Evolutionary conservation across 2,113 vertebrate genomes (phyloP), one percentile per base, ranked within the genome.

Genomic region (Furnarius figulus): DNA sequence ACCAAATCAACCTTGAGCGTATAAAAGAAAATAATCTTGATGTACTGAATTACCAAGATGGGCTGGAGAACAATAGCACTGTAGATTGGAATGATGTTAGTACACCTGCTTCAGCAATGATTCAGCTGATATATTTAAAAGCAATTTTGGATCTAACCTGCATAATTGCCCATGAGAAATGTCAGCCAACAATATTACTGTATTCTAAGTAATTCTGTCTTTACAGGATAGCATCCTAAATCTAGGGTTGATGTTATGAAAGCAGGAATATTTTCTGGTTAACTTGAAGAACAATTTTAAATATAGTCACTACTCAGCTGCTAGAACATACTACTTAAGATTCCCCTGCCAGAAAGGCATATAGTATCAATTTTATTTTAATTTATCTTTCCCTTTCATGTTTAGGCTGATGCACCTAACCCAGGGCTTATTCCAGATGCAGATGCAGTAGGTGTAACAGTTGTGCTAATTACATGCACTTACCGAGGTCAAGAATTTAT

Each of bases 401-500:
- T 95, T 92, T 89, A 98, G 98, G 98, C 98, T 89, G 98, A 98
- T 93, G 98, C 98, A 71, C 98, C 98, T 87, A 98, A 98, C 77
- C 97, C 98, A 75, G 98, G 98, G 86, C 98, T 98, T 85, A 98
- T 98, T 97, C 98, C 98, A 96, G 98, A 98, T 95, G 98, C 98
- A 96, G 98, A 98, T 95, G 98, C 98, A 75, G 98, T 98, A 94
- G 98, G 98, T 83, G 98, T 98, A 75, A 98, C 98, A 75, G 98
- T 98, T 93, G 98, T 98, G 90, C 96, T 98, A 96, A 98, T 98
- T 85, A 98, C 98, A 4, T 98, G 98, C 87, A 98, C 98, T 85
- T 98, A 98, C 90, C 95, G 98, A 95, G 98, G 98, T 95, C 98
- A 98, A 97, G 98, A 98, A 95, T 98, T 98, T 96, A 98, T 98